These are phyloP conservation scores for Lithophane leautieri DNA, from an alignment of 2,888 invertebrate genomes.

Conservation along the genomic window DNA sequence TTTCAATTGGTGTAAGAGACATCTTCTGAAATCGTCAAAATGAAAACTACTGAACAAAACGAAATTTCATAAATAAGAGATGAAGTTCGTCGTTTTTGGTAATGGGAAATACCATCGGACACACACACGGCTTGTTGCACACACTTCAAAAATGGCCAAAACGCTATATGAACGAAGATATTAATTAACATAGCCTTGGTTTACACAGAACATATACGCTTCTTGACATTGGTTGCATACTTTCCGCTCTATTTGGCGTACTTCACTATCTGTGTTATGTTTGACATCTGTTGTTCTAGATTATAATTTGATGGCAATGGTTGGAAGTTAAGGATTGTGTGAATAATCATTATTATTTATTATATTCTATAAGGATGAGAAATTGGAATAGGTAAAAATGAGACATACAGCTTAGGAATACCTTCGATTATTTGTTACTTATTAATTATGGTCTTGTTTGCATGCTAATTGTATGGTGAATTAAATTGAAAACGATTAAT, in stretches of 20 bases:
- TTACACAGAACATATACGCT: constrained; percentile 3
- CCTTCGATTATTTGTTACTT: neutral
- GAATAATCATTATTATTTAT: constrained; percentile 11
- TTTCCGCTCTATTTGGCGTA: constrained; percentile 40
- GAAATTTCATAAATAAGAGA: neutral
- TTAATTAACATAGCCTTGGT: constrained; percentile 5
- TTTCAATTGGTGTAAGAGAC: too few species aligned
- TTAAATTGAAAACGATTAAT: neutral
- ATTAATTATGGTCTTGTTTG: neutral
- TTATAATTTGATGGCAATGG: constrained; percentile 2
- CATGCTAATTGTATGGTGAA: neutral
- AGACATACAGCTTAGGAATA: neutral
- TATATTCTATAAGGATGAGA: neutral
- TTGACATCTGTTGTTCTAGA: constrained; percentile 16
- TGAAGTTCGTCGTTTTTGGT: neutral
- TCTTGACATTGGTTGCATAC: constrained; percentile 13
- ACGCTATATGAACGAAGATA: constrained; percentile 1
- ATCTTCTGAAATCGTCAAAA: neutral
- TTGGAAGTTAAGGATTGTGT: constrained; percentile 12
- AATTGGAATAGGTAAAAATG: neutral
- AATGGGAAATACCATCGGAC: neutral
- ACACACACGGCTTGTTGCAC: neutral
- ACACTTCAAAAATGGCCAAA: neutral
- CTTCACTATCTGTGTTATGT: constrained; percentile 12
- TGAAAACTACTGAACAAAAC: neutral